Base-by-base conservation (phyloP, 2,113 vertebrate species). In the Rhinogobius similis region DNA sequence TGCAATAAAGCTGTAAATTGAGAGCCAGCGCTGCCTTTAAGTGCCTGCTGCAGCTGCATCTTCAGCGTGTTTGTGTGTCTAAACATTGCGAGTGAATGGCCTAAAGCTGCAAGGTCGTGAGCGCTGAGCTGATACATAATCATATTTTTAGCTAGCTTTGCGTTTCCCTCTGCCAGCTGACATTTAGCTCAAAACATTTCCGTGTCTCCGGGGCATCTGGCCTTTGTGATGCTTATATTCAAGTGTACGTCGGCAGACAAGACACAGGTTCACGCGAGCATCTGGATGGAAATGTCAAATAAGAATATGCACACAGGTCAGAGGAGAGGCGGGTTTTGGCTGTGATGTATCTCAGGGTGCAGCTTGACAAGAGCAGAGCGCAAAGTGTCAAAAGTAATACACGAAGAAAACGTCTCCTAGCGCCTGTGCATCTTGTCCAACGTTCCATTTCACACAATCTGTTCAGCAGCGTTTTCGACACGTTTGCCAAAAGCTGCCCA, bases 121-220 rank as follows among this genome's bases (percentile, higher is more conserved):
- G 62, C 24, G 68, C 77, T 73, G 59, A 76, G 43, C 58, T 61
- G 62, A 70, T 43, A 56, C 20, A 48, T 69, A n/a, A 23, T 65
- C 13, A 20, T 46, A 36, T 24, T 39, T 50, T 56, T 9, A 27
- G 26, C 39, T 18, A 38, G 29, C 29, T 61, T 76, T 46, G 26
- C 46, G n/a, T 29, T 55, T 62, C 29, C 26, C 38, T 18, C 61
- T 64, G 69, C 65, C 39, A 68, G 36, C 44, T 86, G 79, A 83
- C 82, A 78, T 89, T 85, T 75, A 73, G 41, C 63, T 75, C 48
- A 58, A 70, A 64, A 77, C 41, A 52, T 67, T 72, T 70, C 48
- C 50, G 41, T 16, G 52, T 66, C 84, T 81, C 52, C 39, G 6
- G 75, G 81, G 62, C 77, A 81, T 67, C 21, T 82, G 71, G 75